Evolutionary conservation across 2,797 vertebrate species (phyloP), one percentile per base, ranked within the genome.

Genomic region (Hylomyscus alleni): DNA sequence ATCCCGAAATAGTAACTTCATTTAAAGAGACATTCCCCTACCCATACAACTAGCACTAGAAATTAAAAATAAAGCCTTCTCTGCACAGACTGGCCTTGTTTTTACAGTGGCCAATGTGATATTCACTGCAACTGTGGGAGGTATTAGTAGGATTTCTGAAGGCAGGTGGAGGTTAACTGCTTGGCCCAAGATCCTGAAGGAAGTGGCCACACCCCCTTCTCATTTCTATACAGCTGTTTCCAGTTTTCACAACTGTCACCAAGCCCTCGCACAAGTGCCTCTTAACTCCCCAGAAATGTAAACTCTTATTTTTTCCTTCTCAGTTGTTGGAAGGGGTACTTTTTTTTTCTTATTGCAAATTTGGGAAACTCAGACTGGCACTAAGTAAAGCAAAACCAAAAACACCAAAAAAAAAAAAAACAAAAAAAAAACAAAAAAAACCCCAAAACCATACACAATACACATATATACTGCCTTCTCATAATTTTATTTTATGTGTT

Each of bases 171-270:
- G 58, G 89, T 60, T 60, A 78, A 78, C n/a, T 52, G 50, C 77
- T 89, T 89, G 60, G 83, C 73, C 82, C 47, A 85, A 95, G 73
- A 91, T 90, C 47, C 37, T 54, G 44, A 67, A 12, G 31, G 83
- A 22, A 34, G n/a, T 69, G 52, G 76, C 67, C 80, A 44, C 3
- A 7, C 37, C 47, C 37, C 24, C 3, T 56, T 91, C 62, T 86
- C 56, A 90, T 93, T 93, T 47, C 76, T 96, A 52, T 1, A 34
- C 10, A 84, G 44, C 40, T 19, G 6, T 20, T 65, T 31, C 26
- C 31, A n/a, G 54, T 26, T 80, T 77, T 7, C 12, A 91, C 73
- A 73, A n/a, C 7, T 4, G 81, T 75, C 40, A 50, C 24, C 15
- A 84, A 86, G 65, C 3, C 67, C 11, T 65, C 20, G 37, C 13